These are phyloP conservation scores for Myioborus miniatus DNA, from an alignment of 2,797 vertebrate species.

Conservation along the genomic window DNA sequence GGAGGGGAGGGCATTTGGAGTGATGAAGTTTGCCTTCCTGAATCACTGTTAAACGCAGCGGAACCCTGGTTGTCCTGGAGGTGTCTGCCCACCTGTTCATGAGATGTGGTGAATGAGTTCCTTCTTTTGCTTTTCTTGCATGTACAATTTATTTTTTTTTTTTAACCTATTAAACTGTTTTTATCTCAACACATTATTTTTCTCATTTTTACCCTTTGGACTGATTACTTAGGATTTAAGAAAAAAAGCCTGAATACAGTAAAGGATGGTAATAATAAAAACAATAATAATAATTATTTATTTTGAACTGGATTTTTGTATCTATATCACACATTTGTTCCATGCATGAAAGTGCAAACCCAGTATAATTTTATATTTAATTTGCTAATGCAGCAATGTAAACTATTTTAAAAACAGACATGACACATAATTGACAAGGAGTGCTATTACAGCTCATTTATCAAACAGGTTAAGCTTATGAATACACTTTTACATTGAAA, in stretches of 20 bases:
- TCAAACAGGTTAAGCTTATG: background rate
- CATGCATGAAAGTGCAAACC: background rate
- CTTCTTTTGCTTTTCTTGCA: background rate
- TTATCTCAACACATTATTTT: background rate
- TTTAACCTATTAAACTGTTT: background rate
- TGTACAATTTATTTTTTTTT: background rate
- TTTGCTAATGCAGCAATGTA: background rate
- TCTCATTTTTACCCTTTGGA: background rate
- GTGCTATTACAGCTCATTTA: background rate
- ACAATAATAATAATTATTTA: background rate
- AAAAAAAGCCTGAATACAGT: background rate
- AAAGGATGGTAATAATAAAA: background rate
- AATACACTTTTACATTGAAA: background rate
- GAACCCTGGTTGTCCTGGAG: background rate
- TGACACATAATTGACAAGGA: background rate
- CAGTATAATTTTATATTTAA: constrained; percentile 22
- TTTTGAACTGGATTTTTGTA: constrained; percentile 39
- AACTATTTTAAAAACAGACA: background rate
- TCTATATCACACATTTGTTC: background rate
- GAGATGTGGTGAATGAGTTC: background rate
- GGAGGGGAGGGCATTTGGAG: background rate
- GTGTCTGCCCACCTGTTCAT: background rate
- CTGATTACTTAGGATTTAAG: background rate
- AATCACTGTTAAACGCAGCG: background rate
- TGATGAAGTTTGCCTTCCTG: background rate